phyloP scores from a whole-genome alignment of 2,797 vertebrate species.

The Phoxinus dragarum region DNA sequence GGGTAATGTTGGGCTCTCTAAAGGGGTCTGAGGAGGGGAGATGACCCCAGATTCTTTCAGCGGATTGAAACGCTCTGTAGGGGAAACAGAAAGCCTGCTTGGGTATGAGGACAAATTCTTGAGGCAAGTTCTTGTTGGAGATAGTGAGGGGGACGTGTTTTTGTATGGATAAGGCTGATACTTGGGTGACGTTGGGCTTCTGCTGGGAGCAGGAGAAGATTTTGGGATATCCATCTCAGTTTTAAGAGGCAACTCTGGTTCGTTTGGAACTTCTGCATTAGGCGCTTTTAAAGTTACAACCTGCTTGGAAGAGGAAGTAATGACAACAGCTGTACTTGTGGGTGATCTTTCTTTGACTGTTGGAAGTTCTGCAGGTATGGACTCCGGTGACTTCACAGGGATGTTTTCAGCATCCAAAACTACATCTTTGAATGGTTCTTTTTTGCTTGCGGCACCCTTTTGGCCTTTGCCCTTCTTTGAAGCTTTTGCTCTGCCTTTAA shows the following conservation, averaged over 20 bases:
- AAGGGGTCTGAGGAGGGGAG: slow-evolving; percentile 76
- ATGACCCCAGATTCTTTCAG: slow-evolving; percentile 82
- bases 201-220: slow-evolving; percentile 67
- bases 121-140: slow-evolving; percentile 71
- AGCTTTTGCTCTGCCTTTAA: slow-evolving; percentile 84
- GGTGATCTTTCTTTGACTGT: slow-evolving; percentile 63
- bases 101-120: slow-evolving; percentile 70
- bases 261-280: slow-evolving; percentile 61
- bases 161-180: slow-evolving; percentile 71
- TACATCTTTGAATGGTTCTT: slow-evolving; percentile 76
- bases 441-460: slow-evolving; percentile 82
- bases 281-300: slow-evolving; percentile 64
- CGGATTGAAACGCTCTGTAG: slow-evolving; percentile 85
- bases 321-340: slow-evolving; percentile 69
- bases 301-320: slow-evolving; percentile 74
- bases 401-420: slow-evolving; percentile 70
- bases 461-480: slow-evolving; percentile 78
- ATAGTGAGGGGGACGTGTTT: slow-evolving; percentile 70
- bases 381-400: slow-evolving; percentile 61
- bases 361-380: slow-evolving; percentile 60
- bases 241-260: slow-evolving; percentile 67
- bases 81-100: slow-evolving; percentile 71
- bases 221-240: slow-evolving; percentile 70
- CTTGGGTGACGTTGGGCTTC: slow-evolving; percentile 71
- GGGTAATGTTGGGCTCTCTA: slow-evolving; percentile 76